Evolutionary conservation across 2,888 invertebrate species (phyloP), one percentile per base, ranked within the genome.

Genomic region (Ceraclea dissimilis): DNA sequence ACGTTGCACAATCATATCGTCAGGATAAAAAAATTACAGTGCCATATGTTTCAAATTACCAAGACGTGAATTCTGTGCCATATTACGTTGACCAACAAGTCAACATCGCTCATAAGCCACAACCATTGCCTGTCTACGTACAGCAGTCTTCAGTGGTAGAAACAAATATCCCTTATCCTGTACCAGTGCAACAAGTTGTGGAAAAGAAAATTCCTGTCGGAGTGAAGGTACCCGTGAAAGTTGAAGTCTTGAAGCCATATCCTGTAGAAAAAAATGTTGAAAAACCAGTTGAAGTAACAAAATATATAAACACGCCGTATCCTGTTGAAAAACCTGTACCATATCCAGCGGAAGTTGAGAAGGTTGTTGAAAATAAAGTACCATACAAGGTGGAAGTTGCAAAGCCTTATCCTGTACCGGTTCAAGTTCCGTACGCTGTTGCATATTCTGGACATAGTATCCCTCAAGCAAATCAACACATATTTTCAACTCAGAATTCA

Each of bases 171-270:
- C 79, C 79, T 0, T 78, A 71, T 62, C 71, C 71, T 4, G 71
- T 71, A 0, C 70, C 74, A 62, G 72, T 78, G 16, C n/a, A 39
- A 46, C 18, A 46, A 57, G 70, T 80, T 22, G 68, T 79, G 1
- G 79, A 80, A 63, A 76, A 72, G 60, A 75, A 70, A 59, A 72
- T 78, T 0, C 77, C 78, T 0, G 77, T 86, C 0, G 83, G 85
- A 63, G 83, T 81, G 62, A 78, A 80, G 1, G 71, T 79, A 56
- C 73, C 71, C 79, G 56, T 26, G 4, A 73, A 76, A 0, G 72
- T 78, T 1, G 79, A 78, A 62, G 75, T 75, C 54, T 66, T 69
- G 56, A 71, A 78, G 2, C 75, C 75, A 11, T 74, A 74, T 51
- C 69, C 73, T 0, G 74, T 78, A 13, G 68, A 69, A 17, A 69